These are phyloP conservation scores for Acromyrmex echinatior DNA, from an alignment of 1,140 invertebrate species.

Conservation along the genomic window DNA sequence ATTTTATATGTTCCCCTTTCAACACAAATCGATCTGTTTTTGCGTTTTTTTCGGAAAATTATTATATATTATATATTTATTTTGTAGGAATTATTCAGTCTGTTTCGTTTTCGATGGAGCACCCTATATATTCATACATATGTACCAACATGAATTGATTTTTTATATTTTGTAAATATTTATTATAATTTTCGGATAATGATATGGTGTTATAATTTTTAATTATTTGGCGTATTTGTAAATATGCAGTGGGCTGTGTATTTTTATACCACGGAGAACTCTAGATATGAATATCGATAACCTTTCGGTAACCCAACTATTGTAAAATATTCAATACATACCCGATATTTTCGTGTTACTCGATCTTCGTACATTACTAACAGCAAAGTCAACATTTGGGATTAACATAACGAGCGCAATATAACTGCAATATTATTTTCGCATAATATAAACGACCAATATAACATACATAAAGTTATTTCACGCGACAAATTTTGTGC, in stretches of 20 bases:
- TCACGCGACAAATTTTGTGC: not conserved
- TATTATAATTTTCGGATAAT: not conserved
- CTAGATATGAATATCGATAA: not conserved
- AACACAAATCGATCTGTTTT: no score
- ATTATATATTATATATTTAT: no score
- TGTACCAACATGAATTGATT: no score
- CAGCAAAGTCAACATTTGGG: conserved; percentile 28
- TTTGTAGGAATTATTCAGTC: no score
- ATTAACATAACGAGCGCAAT: conserved; percentile 27
- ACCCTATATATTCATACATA: no score
- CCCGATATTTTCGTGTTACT: conserved; percentile 5
- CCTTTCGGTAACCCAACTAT: not conserved
- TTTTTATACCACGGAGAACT: not conserved
- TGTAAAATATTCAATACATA: not conserved
- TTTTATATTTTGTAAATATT: no score
- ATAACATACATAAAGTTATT: not conserved
- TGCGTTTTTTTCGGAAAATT: no score
- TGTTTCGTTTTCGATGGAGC: no score
- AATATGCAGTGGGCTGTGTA: not conserved
- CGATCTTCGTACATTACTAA: conserved; percentile 16
- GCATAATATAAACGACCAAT: conserved; percentile 8
- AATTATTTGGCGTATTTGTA: not conserved
- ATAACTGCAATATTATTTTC: conserved; percentile 42
- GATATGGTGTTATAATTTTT: not conserved
- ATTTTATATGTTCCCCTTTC: no score